phyloP scores from a whole-genome alignment of 2,113 vertebrate genomes.

The Thinocorus orbignyianus region DNA sequence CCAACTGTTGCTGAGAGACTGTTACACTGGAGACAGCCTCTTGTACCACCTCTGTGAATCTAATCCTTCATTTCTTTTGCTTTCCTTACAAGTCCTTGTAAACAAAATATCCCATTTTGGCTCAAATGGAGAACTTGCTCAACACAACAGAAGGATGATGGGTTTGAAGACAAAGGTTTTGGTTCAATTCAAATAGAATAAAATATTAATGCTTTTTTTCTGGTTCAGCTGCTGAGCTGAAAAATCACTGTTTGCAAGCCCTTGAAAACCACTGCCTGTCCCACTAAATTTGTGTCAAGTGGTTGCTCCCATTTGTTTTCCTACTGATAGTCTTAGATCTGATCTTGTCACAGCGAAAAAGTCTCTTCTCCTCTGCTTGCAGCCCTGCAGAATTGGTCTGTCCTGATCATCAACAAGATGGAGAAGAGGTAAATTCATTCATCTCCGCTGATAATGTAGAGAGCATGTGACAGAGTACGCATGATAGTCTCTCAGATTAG shows the following conservation, averaged over 20 bases:
- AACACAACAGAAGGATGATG: not conserved
- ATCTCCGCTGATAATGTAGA: not conserved
- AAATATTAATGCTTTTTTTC: conserved; percentile 1
- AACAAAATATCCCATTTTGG: not conserved
- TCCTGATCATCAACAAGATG: not conserved
- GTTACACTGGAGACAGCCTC: not conserved
- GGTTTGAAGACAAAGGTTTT: not conserved
- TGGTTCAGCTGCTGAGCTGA: conserved; percentile 13
- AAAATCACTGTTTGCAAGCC: conserved; percentile 1
- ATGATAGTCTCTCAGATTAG: not conserved
- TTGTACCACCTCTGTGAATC: not conserved
- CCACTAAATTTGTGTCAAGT: conserved; percentile 11
- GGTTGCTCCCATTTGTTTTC: not conserved
- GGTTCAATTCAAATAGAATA: not conserved
- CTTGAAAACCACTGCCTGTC: not conserved
- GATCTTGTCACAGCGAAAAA: not conserved
- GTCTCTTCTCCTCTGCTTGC: not conserved
- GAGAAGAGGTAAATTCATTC: not conserved
- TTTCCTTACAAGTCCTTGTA: not conserved
- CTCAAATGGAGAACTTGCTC: not conserved
- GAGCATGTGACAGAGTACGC: not conserved
- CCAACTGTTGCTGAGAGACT: not conserved
- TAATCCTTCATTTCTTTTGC: not conserved
- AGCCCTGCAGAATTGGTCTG: not conserved
- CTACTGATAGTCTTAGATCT: not conserved